phyloP scores from a whole-genome alignment of 1,140 invertebrate species.

The Drosophila subobscura region DNA sequence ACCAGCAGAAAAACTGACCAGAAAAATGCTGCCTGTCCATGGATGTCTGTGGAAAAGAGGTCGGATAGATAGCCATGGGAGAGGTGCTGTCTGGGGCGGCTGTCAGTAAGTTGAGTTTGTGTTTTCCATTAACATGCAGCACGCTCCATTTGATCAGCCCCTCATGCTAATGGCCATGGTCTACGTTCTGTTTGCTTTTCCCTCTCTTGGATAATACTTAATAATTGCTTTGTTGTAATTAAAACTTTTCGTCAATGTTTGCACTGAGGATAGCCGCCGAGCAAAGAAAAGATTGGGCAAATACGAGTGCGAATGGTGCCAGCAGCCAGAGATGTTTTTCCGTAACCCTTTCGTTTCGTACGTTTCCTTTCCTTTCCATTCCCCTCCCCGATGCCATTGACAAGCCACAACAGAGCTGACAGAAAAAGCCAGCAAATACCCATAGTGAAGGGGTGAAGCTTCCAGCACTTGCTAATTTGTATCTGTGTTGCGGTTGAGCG shows the following conservation, averaged over 20 bases:
- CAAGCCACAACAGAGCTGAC: neutral
- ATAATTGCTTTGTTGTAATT: constrained; percentile 73
- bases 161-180: constrained; percentile 50
- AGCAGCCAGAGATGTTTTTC: too few species aligned
- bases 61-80: constrained; percentile 23
- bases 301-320: too few species aligned
- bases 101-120: constrained; percentile 39
- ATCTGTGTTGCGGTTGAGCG: constrained; percentile 52
- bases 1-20: constrained; percentile 44
- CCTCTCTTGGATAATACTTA: constrained; percentile 36
- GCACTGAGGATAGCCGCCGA: constrained; percentile 25
- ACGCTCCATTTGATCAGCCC: constrained; percentile 54
- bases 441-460: neutral
- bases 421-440: neutral
- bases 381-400: constrained; percentile 1
- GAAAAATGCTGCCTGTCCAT: neutral
- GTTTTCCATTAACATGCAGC: constrained; percentile 65
- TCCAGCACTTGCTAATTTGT: constrained; percentile 62
- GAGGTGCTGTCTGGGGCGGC: neutral
- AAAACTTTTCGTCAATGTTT: constrained; percentile 72
- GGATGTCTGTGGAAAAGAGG: neutral
- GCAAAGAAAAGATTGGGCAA: neutral
- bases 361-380: neutral
- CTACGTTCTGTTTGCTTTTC: constrained; percentile 31
- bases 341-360: too few species aligned